Conservation (phyloP, 2,113 vertebrate species). For the Catharus bicknelli region DNA sequence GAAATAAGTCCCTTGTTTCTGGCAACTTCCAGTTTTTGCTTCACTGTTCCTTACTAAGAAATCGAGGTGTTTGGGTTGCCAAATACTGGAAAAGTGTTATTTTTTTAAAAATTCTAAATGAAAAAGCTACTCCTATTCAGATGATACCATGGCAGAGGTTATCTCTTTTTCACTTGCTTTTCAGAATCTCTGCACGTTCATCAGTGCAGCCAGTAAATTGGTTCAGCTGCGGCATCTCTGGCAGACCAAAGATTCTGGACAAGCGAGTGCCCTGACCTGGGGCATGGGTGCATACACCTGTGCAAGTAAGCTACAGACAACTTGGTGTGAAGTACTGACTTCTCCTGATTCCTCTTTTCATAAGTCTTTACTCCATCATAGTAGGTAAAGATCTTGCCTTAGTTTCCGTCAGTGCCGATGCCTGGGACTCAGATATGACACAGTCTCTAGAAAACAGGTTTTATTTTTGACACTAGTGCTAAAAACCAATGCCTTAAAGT, state of each 20-base stretch:
- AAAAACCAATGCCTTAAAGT: neutral
- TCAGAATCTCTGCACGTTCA: slow-evolving; percentile 87
- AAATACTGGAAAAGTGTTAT: neutral
- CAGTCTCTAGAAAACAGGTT: neutral
- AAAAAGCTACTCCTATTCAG: neutral
- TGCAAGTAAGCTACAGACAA: slow-evolving; percentile 73
- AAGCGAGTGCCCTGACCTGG: slow-evolving; percentile 88
- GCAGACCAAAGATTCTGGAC: slow-evolving; percentile 80
- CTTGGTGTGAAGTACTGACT: neutral
- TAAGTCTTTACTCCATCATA: neutral
- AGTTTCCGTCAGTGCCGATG: neutral
- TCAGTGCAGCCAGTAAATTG: slow-evolving; percentile 89
- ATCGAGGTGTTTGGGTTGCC: neutral
- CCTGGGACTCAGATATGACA: neutral
- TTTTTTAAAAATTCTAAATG: neutral
- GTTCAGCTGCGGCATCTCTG: slow-evolving; percentile 88
- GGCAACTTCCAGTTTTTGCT: neutral
- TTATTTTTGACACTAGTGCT: neutral
- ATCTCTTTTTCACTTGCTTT: neutral
- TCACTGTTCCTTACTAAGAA: neutral
- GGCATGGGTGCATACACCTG: slow-evolving; percentile 83
- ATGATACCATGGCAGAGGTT: neutral
- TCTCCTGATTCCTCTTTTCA: neutral
- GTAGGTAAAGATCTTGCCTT: neutral
- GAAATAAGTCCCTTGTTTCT: neutral